Base-by-base conservation (phyloP, 2,113 vertebrate species). In the Laticauda colubrina region DNA sequence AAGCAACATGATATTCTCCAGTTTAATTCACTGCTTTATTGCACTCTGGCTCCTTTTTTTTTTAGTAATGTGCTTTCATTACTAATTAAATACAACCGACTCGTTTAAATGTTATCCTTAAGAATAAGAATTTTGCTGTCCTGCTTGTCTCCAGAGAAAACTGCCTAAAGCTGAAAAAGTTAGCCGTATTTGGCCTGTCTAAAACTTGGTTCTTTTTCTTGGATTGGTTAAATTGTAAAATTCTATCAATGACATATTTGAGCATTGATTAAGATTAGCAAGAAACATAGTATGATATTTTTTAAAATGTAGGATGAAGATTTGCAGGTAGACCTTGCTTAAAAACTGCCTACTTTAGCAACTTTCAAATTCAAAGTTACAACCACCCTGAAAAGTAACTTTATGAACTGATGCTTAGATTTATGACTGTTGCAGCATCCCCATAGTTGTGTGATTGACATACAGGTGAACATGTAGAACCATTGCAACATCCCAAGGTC, bases 1-100 rank as follows among this genome's bases (percentile, higher is more conserved):
- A 95, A 95, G 93, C 91, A 95, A 91, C 0, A 0, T 85, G 95
- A 93, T 93, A 91, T 94, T 97, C 96, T 43, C 48, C 34, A 90
- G 89, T 29, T 87, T 87, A 69, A 90, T 69, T 92, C 34, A 2
- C 93, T 94, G 94, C 8, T 10, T 93, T 92, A 93, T 92, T 94
- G 93, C 91, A 64, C 89, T 92, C 75, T 91, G 93, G 43, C 94
- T 93, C 91, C n/a, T 45, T 90, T 90, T 95, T 94, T 29, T 43
- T 89, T 89, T 48, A 92, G 88, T 93, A 95, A 88, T 61, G 85
- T 43, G 51, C 94, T 96, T 94, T 96, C 81, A 95, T 94, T 53
- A 59, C 93, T 45, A 93, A 85, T 81, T 90, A 90, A 94, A 88
- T 1, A 0, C 3, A 0, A 90, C 87, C 61, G 91, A 94, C 94